Percentiles rank a stretch among this genome's conserved stretches.
Evolutionary conservation across 2,888 invertebrate species (phyloP).

Genomic region (Ceriagrion tenellum): DNA sequence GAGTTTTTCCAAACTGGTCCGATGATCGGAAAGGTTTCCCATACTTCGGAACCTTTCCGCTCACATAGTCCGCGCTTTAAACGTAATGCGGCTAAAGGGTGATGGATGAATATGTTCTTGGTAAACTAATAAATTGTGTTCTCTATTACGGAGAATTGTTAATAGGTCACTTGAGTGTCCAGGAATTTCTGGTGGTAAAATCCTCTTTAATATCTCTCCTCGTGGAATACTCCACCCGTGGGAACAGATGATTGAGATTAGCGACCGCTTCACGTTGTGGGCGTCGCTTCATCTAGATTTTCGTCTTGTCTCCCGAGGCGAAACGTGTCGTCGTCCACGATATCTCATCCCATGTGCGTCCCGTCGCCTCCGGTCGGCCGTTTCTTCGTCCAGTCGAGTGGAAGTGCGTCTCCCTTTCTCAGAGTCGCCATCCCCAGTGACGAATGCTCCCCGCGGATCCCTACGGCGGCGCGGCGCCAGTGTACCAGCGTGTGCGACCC

Average conservation of each 20-base stretch:
- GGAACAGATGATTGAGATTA: neutral
- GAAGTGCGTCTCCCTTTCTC: neutral
- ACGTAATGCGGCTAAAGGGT: too few species aligned
- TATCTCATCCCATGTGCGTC: neutral
- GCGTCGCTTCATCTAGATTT: neutral
- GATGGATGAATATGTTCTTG: too few species aligned
- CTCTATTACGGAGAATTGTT: too few species aligned
- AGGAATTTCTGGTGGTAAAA: too few species aligned
- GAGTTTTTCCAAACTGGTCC: too few species aligned
- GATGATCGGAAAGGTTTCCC: too few species aligned
- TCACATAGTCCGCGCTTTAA: too few species aligned
- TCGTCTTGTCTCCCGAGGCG: neutral
- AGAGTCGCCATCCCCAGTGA: neutral
- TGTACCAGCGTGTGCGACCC: neutral
- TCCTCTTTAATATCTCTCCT: too few species aligned
- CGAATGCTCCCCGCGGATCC: neutral
- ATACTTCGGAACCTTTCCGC: too few species aligned
- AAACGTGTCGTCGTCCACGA: neutral
- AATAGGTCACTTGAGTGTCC: too few species aligned
- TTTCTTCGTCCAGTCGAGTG: neutral
- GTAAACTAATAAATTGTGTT: too few species aligned
- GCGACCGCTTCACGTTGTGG: neutral
- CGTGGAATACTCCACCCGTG: neutral
- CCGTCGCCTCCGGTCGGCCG: neutral
- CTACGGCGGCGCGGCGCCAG: neutral